Base-by-base conservation (phyloP, 1,140 invertebrate species). In the Mamestra configurata region DNA sequence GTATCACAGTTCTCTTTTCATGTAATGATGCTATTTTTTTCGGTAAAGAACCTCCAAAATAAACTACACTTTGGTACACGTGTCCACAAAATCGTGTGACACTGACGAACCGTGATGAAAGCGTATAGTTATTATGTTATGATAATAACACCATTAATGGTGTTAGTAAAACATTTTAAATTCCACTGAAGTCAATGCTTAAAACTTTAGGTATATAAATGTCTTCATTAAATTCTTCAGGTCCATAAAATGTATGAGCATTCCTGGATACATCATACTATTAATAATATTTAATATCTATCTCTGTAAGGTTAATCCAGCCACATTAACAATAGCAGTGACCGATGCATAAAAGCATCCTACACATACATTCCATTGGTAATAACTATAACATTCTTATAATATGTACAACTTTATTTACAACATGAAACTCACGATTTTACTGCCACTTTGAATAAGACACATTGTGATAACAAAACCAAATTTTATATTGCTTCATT, bases 341-440 rank as follows among this genome's bases (percentile, higher is more conserved):
- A 75, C 80, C 80, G 84, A 91, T 89, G 87, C 90, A 55, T 84
- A 81, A 75, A 81, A 80, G 81, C 90, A 91, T 86, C 84, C 84
- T 88, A 90, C 79, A 87, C 79, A 86, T 85, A 84, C 80, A 87
- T 85, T 79, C 90, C 90, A 93, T 91, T 92, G 88, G 90, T 91
- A 91, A 89, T 90, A 84, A 86, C 85, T 88, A 86, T 89, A 88
- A 75, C 55, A 86, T 77, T 81, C 53, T 73, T 66, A 85, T 90
- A 90, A 86, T 92, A 92, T 92, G 77, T 92, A 91, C 91, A 94
- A 78, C 76, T 75, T 84, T 94, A 93, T 93, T 89, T 94, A 94
- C 90, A 93, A 78, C 27, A 70, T 82, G 18, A 37, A 79, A 79
- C 64, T 79, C 71, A 82, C 77, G 77, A 85, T 85, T 85, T 85